Evolutionary conservation across 2,888 invertebrate genomes (phyloP), one percentile per base, ranked within the genome.

Genomic region (Lasius platythorax): DNA sequence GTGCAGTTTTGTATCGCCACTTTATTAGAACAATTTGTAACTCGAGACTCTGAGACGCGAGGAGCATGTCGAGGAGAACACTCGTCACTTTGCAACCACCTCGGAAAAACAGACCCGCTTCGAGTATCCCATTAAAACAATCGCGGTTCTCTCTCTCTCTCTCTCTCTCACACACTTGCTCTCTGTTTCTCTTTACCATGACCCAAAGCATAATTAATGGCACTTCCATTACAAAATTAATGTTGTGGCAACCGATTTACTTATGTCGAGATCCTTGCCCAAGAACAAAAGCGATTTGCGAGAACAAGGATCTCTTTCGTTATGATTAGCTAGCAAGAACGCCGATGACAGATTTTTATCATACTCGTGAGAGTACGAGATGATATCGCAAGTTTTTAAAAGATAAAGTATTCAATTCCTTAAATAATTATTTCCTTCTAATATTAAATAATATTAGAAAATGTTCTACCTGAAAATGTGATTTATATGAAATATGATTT

Each of bases 11-110:
- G 11, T 50, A 30, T n/a, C 64, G 66, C 43, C 30, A 33, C 74
- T 88, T 86, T 78, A 82, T 87, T 56, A 81, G 70, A 83, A 75
- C 67, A 72, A 84, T 86, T 84, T 76, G 82, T 81, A 83, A 88
- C 66, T 68, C 43, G 30, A 30, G 53, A 70, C 30, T 75, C 50
- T 6, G 6, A 50, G 50, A 53, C 28, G 33, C 40, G 40, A 18
- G 4, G 37, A 30, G 56, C 12, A 28, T 18, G 53, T 40, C 11
- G 43, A 40, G 15, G 37, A 78, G 50, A 28, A 37, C 18, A n/a
- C 46, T 73, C 12, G 73, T 37, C 46, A 37, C 68, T 74, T 74
- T 63, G 63, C 63, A 9, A 56, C n/a, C 40, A 30, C 53, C 43
- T 67, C n/a, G 56, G 68, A 43, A 68, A 78, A 78, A 68, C 56